These are phyloP conservation scores for Cyclophora punctaria DNA, from an alignment of 2,888 invertebrate species.

Conservation along the genomic window DNA sequence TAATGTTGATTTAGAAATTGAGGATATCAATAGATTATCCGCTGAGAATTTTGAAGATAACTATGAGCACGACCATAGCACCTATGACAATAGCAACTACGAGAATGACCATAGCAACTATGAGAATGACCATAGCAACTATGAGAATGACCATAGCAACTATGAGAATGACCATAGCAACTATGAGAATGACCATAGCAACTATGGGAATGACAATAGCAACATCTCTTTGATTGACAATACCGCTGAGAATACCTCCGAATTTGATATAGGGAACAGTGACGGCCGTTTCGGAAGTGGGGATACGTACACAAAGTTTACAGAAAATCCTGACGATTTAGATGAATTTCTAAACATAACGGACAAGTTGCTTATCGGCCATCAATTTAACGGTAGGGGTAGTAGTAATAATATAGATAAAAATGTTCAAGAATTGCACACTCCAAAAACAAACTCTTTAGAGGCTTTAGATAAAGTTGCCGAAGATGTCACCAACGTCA, in stretches of 20 bases:
- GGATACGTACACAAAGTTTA: slow-evolving; percentile 66
- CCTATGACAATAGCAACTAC: no score
- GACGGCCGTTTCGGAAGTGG: slow-evolving; percentile 57
- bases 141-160: no score
- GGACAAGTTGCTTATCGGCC: slow-evolving; percentile 48
- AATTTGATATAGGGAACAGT: slow-evolving; percentile 28
- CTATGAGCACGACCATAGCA: slow-evolving; percentile 43
- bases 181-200: no score
- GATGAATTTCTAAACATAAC: slow-evolving; percentile 63
- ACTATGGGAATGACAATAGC: slow-evolving; percentile 20
- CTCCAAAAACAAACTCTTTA: slow-evolving; percentile 57
- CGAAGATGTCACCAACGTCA: slow-evolving; percentile 9
- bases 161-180: slow-evolving; percentile 19
- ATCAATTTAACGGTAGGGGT: slow-evolving; percentile 22
- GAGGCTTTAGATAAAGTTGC: slow-evolving; percentile 41
- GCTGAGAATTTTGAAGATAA: slow-evolving; percentile 45
- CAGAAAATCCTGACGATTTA: slow-evolving; percentile 55
- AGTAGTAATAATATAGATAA: no score
- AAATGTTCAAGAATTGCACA: slow-evolving; percentile 38
- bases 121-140: slow-evolving; percentile 19
- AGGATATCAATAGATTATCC: slow-evolving; percentile 32
- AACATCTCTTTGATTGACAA: slow-evolving; percentile 26
- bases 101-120: slow-evolving; percentile 2
- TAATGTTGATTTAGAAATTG: slow-evolving; percentile 15
- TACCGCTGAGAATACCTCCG: slow-evolving; percentile 32